Percentiles rank a stretch among this genome's conserved stretches.
These are phyloP conservation scores for Nannospalax galili DNA, from an alignment of 2,113 vertebrate genomes.

Conservation along the genomic window DNA sequence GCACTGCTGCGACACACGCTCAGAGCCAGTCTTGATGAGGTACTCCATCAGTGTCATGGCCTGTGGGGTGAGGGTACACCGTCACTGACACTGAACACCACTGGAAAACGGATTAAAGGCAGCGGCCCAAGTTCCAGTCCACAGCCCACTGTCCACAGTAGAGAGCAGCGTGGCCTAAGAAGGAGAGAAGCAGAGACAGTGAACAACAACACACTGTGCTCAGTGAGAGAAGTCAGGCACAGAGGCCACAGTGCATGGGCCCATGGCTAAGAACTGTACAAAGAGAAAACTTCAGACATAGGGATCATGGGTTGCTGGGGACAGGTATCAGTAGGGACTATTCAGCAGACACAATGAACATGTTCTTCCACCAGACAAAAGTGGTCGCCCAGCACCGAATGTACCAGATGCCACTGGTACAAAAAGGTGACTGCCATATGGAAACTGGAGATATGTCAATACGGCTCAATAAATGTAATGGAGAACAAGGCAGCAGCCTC, in stretches of 20 bases:
- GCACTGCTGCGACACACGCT: constrained; percentile 95
- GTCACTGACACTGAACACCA: background rate
- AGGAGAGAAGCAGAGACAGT: background rate
- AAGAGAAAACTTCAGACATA: background rate
- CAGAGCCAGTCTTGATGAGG: constrained; percentile 95
- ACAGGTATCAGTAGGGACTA: too few relatives aligned
- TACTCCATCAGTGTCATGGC: constrained; percentile 98
- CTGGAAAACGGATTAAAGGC: background rate
- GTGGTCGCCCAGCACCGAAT: fast-evolving
- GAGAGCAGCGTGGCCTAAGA: background rate
- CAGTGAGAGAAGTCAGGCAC: background rate
- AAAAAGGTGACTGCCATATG: background rate
- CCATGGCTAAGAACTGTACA: fast-evolving
- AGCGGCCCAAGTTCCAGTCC: background rate
- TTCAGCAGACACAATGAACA: fast-evolving
- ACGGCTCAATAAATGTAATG: too few relatives aligned
- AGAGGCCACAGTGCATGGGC: fast-evolving
- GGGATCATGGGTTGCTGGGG: background rate
- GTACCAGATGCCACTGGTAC: background rate
- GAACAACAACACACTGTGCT: fast-evolving
- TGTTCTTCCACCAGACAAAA: fast-evolving
- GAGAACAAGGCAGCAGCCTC: background rate
- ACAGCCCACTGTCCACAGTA: background rate
- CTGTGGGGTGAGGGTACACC: constrained; percentile 72
- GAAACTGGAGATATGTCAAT: background rate